A percentile compares a stretch with the other conserved stretches of the same genome.
These are phyloP conservation scores for Calliphora vomitoria DNA, from an alignment of 2,888 invertebrate genomes.

Conservation along the genomic window DNA sequence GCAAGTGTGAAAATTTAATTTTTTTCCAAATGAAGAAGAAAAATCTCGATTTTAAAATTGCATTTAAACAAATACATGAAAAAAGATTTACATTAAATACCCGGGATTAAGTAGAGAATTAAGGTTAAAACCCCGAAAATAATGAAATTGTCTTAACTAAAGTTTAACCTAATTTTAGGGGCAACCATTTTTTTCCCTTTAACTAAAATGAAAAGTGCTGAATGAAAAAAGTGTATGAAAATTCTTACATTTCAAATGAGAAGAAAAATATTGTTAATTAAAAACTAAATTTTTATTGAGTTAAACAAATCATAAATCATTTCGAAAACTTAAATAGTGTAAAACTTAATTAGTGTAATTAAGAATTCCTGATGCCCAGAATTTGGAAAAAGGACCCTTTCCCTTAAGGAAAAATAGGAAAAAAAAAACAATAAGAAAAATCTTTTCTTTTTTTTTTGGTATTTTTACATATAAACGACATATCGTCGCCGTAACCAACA, in stretches of 20 bases:
- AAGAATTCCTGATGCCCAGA: background rate
- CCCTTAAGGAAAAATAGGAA: slow-evolving; percentile 1
- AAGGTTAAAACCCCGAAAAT: slow-evolving; percentile 34
- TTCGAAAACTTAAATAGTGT: background rate
- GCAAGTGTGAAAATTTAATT: slow-evolving; percentile 75
- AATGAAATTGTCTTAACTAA: slow-evolving; percentile 49
- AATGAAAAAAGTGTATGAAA: slow-evolving; percentile 25
- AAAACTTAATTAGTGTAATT: background rate
- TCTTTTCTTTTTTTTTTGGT: slow-evolving; percentile 25
- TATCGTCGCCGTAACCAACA: slow-evolving; percentile 71
- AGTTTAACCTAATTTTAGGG: slow-evolving; percentile 66
- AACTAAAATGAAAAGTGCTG: slow-evolving; percentile 22
- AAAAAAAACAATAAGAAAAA: slow-evolving; percentile 39
- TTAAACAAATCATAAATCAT: background rate
- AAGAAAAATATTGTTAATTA: background rate
- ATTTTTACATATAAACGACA: slow-evolving; percentile 64
- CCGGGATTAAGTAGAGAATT: slow-evolving; percentile 22
- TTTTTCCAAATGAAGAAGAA: slow-evolving; percentile 29
- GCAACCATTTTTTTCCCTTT: slow-evolving; percentile 52
- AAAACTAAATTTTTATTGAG: background rate
- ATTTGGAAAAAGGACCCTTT: slow-evolving; percentile 9
- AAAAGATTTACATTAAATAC: slow-evolving; percentile 9
- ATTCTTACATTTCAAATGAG: background rate
- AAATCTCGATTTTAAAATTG: slow-evolving; percentile 33
- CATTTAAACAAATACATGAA: background rate